These are phyloP conservation scores for Podarcis siculus DNA, from an alignment of 2,797 vertebrate species.

Conservation along the genomic window DNA sequence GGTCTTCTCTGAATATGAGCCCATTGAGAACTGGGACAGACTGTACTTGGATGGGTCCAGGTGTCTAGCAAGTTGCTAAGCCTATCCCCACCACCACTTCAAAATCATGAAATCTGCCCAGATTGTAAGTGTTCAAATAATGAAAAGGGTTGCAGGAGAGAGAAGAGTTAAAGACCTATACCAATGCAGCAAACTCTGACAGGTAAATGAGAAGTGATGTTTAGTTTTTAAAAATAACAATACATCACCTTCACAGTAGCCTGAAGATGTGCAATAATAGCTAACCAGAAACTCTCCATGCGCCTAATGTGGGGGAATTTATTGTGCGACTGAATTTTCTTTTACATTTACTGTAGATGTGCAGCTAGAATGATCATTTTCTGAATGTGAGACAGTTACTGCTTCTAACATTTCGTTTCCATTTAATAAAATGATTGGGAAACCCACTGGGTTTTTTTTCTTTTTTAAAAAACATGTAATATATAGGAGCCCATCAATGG, in stretches of 20 bases:
- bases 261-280: constrained; percentile 19
- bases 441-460: background rate
- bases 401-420: constrained; percentile 27
- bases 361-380: constrained; percentile 48
- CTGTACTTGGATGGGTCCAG: too few relatives aligned
- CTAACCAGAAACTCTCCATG: constrained; percentile 18
- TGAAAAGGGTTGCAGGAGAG: background rate
- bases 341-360: constrained; percentile 16
- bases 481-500: constrained; percentile 11
- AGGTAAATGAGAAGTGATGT: constrained; percentile 17
- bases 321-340: constrained; percentile 30
- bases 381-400: constrained; percentile 40
- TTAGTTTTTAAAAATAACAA: constrained; percentile 35
- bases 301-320: constrained; percentile 24
- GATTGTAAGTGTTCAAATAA: background rate
- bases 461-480: constrained; percentile 43
- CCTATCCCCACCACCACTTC: background rate
- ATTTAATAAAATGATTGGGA: constrained; percentile 50
- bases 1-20: too few relatives aligned
- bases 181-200: background rate
- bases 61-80: background rate
- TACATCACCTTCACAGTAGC: constrained; percentile 35
- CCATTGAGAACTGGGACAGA: too few relatives aligned
- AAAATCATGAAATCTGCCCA: background rate
- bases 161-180: background rate